Conservation (phyloP, 2,888 invertebrate species). For the Volucella inanis region DNA sequence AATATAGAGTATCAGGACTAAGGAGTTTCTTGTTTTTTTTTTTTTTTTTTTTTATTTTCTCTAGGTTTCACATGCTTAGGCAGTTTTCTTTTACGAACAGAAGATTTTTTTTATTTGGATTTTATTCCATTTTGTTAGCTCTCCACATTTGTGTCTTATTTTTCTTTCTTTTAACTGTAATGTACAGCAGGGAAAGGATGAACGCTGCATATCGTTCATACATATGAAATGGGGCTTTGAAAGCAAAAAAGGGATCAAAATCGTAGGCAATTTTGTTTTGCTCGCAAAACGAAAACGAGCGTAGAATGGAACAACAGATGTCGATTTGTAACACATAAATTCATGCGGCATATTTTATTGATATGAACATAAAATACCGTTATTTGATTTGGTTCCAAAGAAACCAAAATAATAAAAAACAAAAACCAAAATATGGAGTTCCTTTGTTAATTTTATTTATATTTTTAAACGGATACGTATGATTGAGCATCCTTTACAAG, state of each 20-base stretch:
- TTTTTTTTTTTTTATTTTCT: not conserved
- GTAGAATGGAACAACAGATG: slow-evolving; percentile 62
- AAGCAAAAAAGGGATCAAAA: slow-evolving; percentile 44
- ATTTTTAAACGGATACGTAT: too few relatives aligned
- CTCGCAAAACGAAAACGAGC: slow-evolving; percentile 55
- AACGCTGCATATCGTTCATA: slow-evolving; percentile 18
- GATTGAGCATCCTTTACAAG: too few relatives aligned
- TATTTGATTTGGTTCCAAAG: slow-evolving; percentile 56
- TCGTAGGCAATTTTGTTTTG: slow-evolving; percentile 49
- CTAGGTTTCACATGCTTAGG: slow-evolving; percentile 50
- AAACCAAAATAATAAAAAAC: too few relatives aligned
- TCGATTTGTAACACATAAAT: slow-evolving; percentile 75
- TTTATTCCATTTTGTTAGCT: slow-evolving; percentile 53
- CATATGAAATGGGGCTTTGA: not conserved
- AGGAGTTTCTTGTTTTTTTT: not conserved
- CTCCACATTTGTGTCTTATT: slow-evolving; percentile 63
- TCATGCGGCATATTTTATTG: slow-evolving; percentile 75
- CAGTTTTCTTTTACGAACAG: slow-evolving; percentile 68
- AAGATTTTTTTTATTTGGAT: slow-evolving; percentile 65
- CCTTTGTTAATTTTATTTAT: too few relatives aligned
- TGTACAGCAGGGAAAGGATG: slow-evolving; percentile 28
- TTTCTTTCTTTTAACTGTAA: slow-evolving; percentile 18
- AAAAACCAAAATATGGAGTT: too few relatives aligned
- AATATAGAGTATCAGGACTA: slow-evolving; percentile 6
- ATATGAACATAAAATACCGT: slow-evolving; percentile 73